phyloP scores from a whole-genome alignment of 2,797 vertebrate genomes.

The Notoglanidium macrostoma region DNA sequence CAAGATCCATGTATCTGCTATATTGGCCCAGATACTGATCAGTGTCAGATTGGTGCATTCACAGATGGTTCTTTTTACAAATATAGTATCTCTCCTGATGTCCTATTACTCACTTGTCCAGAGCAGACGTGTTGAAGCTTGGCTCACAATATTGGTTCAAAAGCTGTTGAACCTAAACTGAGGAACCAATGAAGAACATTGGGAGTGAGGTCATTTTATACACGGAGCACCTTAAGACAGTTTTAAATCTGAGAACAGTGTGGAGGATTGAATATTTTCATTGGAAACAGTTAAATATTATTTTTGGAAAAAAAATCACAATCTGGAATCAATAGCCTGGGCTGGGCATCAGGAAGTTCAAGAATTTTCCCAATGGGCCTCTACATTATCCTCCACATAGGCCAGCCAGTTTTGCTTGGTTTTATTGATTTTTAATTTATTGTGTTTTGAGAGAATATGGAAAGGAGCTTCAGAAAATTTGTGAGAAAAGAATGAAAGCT shows the following conservation, averaged over 20 bases:
- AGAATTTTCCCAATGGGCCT: background rate
- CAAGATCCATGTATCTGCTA: background rate
- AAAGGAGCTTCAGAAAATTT: background rate
- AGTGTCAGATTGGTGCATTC: background rate
- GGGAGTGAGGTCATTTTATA: background rate
- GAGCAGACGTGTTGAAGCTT: background rate
- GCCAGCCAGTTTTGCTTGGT: background rate
- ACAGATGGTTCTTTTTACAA: background rate
- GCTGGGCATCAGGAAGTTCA: background rate
- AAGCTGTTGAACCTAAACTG: background rate
- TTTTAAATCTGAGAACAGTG: constrained; percentile 6
- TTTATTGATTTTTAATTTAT: background rate
- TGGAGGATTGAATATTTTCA: background rate
- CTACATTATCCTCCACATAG: background rate
- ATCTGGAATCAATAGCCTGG: background rate
- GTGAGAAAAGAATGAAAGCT: background rate
- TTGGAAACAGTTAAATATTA: constrained; percentile 4
- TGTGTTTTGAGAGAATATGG: background rate
- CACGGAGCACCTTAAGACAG: background rate
- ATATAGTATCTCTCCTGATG: background rate
- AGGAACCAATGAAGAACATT: background rate
- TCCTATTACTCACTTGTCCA: background rate
- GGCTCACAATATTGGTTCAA: background rate
- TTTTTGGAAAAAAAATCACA: background rate
- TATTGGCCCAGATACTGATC: background rate